Evolutionary conservation across 2,888 invertebrate species (phyloP).

Genomic region (Coronaproctus castanopsis): DNA sequence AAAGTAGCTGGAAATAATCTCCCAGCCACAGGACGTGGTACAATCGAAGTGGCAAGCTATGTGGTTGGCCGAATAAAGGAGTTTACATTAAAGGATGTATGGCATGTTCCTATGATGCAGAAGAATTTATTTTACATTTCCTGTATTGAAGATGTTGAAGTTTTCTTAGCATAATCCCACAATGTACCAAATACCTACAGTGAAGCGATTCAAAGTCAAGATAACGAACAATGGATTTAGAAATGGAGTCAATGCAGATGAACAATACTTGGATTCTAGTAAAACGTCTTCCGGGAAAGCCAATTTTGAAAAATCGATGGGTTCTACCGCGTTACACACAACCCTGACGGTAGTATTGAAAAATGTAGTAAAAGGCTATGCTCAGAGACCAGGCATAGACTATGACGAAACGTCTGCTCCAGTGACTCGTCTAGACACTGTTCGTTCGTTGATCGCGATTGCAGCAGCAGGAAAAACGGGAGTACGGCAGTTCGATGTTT

Average conservation of each 20-base stretch:
- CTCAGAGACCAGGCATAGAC: constrained; percentile 18
- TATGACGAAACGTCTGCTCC: constrained; percentile 23
- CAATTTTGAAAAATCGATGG: constrained; percentile 17
- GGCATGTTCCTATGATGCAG: neutral
- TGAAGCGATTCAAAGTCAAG: constrained; percentile 9
- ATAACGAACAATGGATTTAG: constrained; percentile 18
- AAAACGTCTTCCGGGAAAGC: constrained; percentile 17
- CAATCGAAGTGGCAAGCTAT: no score
- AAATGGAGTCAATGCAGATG: constrained; percentile 21
- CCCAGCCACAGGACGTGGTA: no score
- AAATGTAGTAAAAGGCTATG: constrained; percentile 22
- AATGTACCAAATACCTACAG: constrained; percentile 6
- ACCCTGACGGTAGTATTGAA: constrained; percentile 21
- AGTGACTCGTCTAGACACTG: constrained; percentile 20
- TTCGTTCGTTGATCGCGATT: constrained; percentile 19
- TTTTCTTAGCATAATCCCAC: neutral
- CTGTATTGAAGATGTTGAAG: no score
- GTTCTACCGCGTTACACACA: constrained; percentile 21
- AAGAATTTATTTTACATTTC: no score
- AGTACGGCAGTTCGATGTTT: constrained; percentile 22
- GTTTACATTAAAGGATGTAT: neutral
- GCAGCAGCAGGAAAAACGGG: constrained; percentile 17
- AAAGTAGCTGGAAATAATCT: no score
- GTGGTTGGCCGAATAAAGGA: neutral
- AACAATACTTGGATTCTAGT: constrained; percentile 24